Conservation (phyloP, 2,888 invertebrate species). For the Acanthoscelides obtectus region DNA sequence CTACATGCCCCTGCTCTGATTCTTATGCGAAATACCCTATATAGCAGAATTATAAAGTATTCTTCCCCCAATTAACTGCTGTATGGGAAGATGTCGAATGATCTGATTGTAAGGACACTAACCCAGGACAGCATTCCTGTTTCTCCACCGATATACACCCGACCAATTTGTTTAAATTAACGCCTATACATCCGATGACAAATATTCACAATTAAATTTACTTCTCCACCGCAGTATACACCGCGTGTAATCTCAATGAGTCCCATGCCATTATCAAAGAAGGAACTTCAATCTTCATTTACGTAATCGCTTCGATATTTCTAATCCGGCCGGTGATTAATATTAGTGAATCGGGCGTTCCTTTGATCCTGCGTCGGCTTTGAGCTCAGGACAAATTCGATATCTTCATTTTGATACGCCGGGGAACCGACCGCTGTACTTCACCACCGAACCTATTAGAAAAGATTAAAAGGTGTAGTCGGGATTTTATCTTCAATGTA, state of each 20-base stretch:
- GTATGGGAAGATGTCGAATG: background rate
- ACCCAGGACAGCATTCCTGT: background rate
- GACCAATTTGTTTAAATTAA: background rate
- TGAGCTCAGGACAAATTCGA: slow-evolving; percentile 22
- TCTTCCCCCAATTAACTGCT: no score
- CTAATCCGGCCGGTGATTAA: slow-evolving; percentile 42
- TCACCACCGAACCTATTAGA: background rate
- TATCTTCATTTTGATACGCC: slow-evolving; percentile 21
- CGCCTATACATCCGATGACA: background rate
- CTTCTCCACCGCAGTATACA: background rate
- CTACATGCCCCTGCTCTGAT: no score
- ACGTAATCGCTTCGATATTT: slow-evolving; percentile 44
- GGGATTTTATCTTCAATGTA: background rate
- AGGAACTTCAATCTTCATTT: slow-evolving; percentile 42
- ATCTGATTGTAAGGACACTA: background rate
- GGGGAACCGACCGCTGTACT: background rate
- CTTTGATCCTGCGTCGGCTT: slow-evolving; percentile 35
- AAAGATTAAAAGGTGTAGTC: background rate
- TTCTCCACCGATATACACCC: background rate
- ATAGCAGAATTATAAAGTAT: no score
- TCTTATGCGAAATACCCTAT: no score
- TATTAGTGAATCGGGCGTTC: slow-evolving; percentile 36
- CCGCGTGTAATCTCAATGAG: background rate
- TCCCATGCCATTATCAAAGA: slow-evolving; percentile 33
- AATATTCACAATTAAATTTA: background rate